Percentiles rank a stretch among this genome's conserved stretches.
These are phyloP conservation scores for Orchesella cincta DNA, from an alignment of 1,140 invertebrate genomes.

Conservation along the genomic window DNA sequence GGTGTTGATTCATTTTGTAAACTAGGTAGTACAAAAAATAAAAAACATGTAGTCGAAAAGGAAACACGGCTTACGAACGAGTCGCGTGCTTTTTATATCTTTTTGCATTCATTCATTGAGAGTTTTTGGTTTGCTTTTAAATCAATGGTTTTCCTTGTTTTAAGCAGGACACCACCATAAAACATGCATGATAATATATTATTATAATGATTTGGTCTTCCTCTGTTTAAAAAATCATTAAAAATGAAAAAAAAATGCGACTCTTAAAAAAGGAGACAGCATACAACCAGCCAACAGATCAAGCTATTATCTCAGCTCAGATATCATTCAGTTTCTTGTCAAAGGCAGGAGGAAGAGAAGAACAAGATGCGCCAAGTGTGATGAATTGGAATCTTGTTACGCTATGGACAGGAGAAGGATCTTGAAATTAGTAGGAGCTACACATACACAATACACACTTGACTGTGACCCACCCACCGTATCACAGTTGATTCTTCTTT, in stretches of 20 bases:
- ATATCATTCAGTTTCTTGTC: too few species aligned
- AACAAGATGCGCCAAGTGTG: constrained; percentile 46
- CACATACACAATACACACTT: not conserved
- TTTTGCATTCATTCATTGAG: constrained; percentile 2
- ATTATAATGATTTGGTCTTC: too few species aligned
- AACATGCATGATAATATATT: too few species aligned
- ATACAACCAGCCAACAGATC: not conserved
- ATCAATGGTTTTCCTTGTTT: too few species aligned
- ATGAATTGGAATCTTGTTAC: constrained; percentile 51
- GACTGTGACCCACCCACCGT: not conserved
- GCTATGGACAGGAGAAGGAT: constrained; percentile 47
- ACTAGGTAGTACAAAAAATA: not conserved
- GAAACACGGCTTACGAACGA: not conserved
- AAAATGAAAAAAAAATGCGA: not conserved
- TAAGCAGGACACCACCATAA: too few species aligned
- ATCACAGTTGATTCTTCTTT: not conserved
- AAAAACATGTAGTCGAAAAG: constrained; percentile 31
- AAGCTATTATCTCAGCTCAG: not conserved
- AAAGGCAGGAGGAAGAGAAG: not conserved
- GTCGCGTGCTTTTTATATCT: constrained; percentile 29
- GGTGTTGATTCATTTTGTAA: not conserved
- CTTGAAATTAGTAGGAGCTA: constrained; percentile 43
- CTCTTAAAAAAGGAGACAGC: constrained; percentile 13
- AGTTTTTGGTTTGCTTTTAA: not conserved
- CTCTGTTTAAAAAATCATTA: not conserved